Evolutionary conservation across 2,888 invertebrate genomes (phyloP), one percentile per base, ranked within the genome.

Genomic region (Bursaphelenchus okinawaensis): DNA sequence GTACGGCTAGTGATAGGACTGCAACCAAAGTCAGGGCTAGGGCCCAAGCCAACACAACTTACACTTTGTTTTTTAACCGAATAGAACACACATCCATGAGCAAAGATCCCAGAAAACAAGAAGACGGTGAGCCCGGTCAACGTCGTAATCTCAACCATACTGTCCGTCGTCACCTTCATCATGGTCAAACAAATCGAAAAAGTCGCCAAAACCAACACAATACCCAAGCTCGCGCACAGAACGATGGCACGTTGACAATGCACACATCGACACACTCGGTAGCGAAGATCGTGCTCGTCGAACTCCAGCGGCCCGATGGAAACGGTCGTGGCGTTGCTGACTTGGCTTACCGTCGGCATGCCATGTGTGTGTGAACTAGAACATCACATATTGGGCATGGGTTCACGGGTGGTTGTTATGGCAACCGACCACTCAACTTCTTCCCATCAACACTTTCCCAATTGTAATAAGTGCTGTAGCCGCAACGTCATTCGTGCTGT

Each of bases 281-380:
- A 63, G n/a, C 52, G 16, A 9, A 27, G 16, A 27, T 63, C 23
- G 50, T 57, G 31, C 28, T 63, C 63, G 28, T 63, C 57, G 51
- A 63, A 63, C 19, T 57, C 58, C 31, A 6, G n/a, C 58, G 58
- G 22, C 16, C n/a, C 40, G 9, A 24, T 9, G 8, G 40, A 22
- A 24, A 29, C 24, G 40, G 31, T 58, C 20, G 58, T 74, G 72
- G 63, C 75, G 26, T 27, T 27, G 22, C 26, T 26, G 29, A 56
- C 26, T 24, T 56, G 56, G 19, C 56, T 56, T 9, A 26, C 12
- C 19, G 56, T 4, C 27, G 56, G 56, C 56, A 40, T 40, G 16
- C n/a, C n/a, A n/a, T n/a, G n/a, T n/a, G n/a, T n/a, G n/a, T n/a
- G n/a, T n/a, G n/a, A n/a, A n/a, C n/a, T n/a, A n/a, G n/a, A n/a